Evolutionary conservation across 2,113 vertebrate species (phyloP), one percentile per base, ranked within the genome.

Genomic region (Notarius quadriscutis): DNA sequence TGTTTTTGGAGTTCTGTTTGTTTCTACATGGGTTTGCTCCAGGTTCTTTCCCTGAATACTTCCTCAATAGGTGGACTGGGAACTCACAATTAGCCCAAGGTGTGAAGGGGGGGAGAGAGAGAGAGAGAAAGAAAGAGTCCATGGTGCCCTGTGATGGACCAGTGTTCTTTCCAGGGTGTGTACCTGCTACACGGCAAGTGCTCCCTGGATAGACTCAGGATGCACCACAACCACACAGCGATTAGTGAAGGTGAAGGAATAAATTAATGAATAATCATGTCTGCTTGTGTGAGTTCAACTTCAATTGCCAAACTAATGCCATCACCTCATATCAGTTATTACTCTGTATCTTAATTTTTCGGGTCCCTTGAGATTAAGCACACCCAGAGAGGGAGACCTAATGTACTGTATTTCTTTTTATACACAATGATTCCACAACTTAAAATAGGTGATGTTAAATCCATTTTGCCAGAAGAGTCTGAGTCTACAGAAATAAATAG

Each of bases 401-500:
- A 77, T 50, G 41, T 74, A 27, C 69, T 50, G 41, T 65, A 18
- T 50, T 7, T 51, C 48, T 57, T 84, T 55, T 74, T 57, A 41
- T 53, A 63, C n/a, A 62, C 50, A 55, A 82, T 10, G 7, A 8
- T 58, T 55, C 53, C 62, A n/a, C 41, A 58, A 27, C 80, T 5
- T 48, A 30, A 48, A 58, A 10, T 65, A 83, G 12, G 10, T 65
- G 60, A 84, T 9, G 50, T 60, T 51, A 94, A 92, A 88, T 91
- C 87, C 90, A 92, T 58, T 85, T 90, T 86, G 83, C 69, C 88
- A 91, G 92, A 89, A 86, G 87, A 60, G 77, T 87, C 18, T 79
- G 89, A 90, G 92, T 91, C 88, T 22, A 65, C 72, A 91, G 62
- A 92, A 95, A 95, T 93, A 93, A 91, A 91, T 82, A 89, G 78